Conservation (phyloP, 2,888 invertebrate species). For the Tetragonula carbonaria region DNA sequence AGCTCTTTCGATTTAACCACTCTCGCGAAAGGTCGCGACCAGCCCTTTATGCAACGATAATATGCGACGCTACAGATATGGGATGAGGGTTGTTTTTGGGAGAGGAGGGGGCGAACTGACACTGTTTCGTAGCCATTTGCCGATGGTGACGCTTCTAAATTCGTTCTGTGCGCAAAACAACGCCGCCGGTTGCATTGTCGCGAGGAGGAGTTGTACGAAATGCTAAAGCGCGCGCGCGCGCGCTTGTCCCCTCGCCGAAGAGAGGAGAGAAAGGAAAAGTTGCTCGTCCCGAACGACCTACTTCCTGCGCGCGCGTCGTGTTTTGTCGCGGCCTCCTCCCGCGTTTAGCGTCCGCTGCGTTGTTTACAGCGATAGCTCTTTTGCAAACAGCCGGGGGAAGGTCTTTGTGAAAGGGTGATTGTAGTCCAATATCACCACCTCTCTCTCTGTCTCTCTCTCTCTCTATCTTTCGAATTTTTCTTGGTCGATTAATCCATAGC, state of each 20-base stretch:
- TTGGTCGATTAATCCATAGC: slow-evolving; percentile 34
- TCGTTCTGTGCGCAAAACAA: slow-evolving; percentile 37
- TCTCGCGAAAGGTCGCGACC: too few species aligned
- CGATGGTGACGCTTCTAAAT: slow-evolving; percentile 43
- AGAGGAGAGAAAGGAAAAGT: slow-evolving; percentile 66
- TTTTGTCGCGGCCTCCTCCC: slow-evolving; percentile 56
- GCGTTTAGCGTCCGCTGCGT: slow-evolving; percentile 29
- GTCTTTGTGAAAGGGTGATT: slow-evolving; percentile 67
- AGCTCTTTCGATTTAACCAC: too few species aligned
- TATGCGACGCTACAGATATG: too few species aligned
- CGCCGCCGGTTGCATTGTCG: slow-evolving; percentile 12
- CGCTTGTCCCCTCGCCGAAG: slow-evolving; percentile 1
- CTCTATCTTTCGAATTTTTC: slow-evolving; percentile 21
- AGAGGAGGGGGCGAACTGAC: background rate
- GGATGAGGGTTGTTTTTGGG: too few species aligned
- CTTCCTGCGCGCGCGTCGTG: slow-evolving; percentile 58
- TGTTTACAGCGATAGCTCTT: slow-evolving; percentile 68
- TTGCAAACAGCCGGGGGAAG: slow-evolving; percentile 55
- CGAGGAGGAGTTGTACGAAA: slow-evolving; percentile 45
- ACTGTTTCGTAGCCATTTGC: slow-evolving; percentile 27
- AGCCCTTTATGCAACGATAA: too few species aligned
- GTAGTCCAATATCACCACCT: slow-evolving; percentile 60
- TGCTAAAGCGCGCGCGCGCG: slow-evolving; percentile 18
- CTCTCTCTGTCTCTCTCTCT: slow-evolving; percentile 12
- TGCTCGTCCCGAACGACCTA: slow-evolving; percentile 63